Base-by-base conservation (phyloP, 2,888 invertebrate species). In the Cyaniris semiargus region DNA sequence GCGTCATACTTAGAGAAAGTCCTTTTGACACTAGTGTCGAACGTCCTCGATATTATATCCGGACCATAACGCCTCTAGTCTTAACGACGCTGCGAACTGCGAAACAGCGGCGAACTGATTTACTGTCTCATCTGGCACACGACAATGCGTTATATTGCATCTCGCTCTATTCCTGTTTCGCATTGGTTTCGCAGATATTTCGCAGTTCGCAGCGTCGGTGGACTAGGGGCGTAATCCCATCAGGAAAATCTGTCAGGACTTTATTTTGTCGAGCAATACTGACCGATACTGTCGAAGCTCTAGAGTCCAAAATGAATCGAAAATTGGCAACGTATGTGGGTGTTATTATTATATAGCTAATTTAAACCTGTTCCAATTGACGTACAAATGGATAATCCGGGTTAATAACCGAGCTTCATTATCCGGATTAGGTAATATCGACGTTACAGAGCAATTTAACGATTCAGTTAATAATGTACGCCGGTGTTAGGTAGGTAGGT, bases 321-420 rank as follows among this genome's bases (percentile, higher is more conserved):
- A 31, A 66, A 66, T 66, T 23, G 27, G 15, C 15, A 31, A 66
- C 38, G n/a, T 13, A 72, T 23, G 44, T 23, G 44, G 72, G 72
- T 38, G 72, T 72, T 48, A 38, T 44, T 15, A 48, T 48, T 72
- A 74, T 74, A 74, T 74, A 44, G 74, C 72, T 72, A 70, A 72
- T 44, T 76, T 70, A 76, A 76, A 77, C 72, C 77, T 58, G 77
- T 77, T 77, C 72, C 48, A 71, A 72, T 77, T 56, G 58, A 58
- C 58, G 77, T 53, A 77, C 77, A 72, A 44, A 38, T 44, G 77
- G 77, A 77, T 77, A 72, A 77, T 44, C 71, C 72, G 58, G 58
- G 72, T 77, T 77, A 72, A 72, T 74, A 74, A 72, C 77, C 38
- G 58, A 27, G 58, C 58, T 77, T 72, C 77, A 74, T 77, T 77